phyloP scores from a whole-genome alignment of 2,797 vertebrate species.

The Adelosebastes latens region DNA sequence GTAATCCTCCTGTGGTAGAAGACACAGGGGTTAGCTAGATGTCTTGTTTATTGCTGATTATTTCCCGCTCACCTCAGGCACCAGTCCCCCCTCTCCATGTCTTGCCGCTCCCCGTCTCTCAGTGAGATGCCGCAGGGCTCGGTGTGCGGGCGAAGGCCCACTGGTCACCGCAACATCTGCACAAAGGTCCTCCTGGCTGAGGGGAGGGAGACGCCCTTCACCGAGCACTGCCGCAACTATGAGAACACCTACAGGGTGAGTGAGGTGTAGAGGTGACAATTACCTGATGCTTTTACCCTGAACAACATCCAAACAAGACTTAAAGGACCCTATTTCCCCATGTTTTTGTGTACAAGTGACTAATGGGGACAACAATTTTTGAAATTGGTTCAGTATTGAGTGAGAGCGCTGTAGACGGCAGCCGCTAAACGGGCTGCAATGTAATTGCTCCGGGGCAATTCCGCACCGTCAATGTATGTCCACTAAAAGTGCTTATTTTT shows the following conservation, averaged over 20 bases:
- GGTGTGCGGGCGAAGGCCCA: slow-evolving; percentile 84
- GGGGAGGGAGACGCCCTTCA: slow-evolving; percentile 88
- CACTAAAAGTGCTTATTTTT: too few relatives aligned
- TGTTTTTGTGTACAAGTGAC: background rate
- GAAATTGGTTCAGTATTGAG: background rate
- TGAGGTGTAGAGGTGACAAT: too few relatives aligned
- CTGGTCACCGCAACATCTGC: slow-evolving; percentile 90
- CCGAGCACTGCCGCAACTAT: slow-evolving; percentile 89
- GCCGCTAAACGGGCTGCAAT: accelerated
- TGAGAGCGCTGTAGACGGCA: background rate
- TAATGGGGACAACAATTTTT: background rate
- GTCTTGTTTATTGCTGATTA: background rate
- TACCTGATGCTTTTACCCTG: background rate
- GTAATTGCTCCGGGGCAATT: background rate
- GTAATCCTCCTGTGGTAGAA: background rate
- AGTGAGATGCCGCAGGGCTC: slow-evolving; percentile 83
- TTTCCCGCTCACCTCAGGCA: slow-evolving; percentile 50
- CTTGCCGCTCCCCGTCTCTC: slow-evolving; percentile 78
- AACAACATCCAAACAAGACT: background rate
- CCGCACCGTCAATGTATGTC: too few relatives aligned
- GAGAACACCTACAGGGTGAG: slow-evolving; percentile 91
- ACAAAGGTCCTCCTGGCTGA: slow-evolving; percentile 93
- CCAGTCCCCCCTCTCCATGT: slow-evolving; percentile 84
- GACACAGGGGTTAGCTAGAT: background rate
- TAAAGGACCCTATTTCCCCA: background rate